Percentiles rank a stretch among this genome's conserved stretches.
These are phyloP conservation scores for Fratercula arctica DNA, from an alignment of 2,797 vertebrate species.

Conservation along the genomic window DNA sequence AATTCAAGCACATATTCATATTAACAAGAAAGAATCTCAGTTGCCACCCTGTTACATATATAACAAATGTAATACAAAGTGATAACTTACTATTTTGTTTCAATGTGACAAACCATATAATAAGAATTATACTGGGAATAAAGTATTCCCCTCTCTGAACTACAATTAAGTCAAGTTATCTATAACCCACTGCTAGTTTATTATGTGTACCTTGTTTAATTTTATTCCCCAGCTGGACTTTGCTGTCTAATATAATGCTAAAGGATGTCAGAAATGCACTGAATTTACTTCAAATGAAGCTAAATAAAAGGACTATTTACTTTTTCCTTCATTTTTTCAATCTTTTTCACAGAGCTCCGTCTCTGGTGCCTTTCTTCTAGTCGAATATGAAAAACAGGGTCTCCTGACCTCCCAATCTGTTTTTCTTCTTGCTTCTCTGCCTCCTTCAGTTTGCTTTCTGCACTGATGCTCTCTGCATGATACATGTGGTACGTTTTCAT, in stretches of 20 bases:
- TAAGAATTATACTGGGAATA: background rate
- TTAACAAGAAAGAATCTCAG: background rate
- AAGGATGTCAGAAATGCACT: background rate
- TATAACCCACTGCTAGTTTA: background rate
- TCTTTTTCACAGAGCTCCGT: conserved; percentile 96
- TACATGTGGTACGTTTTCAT: conserved; percentile 99
- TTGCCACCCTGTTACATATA: background rate
- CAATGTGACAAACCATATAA: conserved; percentile 12
- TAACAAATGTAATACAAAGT: background rate
- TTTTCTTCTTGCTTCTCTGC: conserved; percentile 98
- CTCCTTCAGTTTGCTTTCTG: conserved; percentile 97
- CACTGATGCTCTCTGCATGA: conserved; percentile 95
- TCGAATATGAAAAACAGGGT: conserved; percentile 91
- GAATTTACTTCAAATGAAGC: conserved; percentile 22
- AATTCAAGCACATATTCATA: background rate
- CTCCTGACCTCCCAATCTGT: conserved; percentile 89
- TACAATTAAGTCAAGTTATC: conserved; percentile 1
- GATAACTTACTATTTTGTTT: conserved; percentile 23
- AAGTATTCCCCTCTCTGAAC: background rate
- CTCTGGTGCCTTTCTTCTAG: conserved; percentile 93
- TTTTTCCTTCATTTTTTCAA: conserved; percentile 99
- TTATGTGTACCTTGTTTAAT: background rate
- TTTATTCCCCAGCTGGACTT: background rate
- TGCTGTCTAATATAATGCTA: background rate
- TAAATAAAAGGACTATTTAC: conserved; percentile 73